A percentile compares a stretch with the other conserved stretches of the same genome.
phyloP scores from a whole-genome alignment of 2,888 invertebrate species.

The Dicycla oo region DNA sequence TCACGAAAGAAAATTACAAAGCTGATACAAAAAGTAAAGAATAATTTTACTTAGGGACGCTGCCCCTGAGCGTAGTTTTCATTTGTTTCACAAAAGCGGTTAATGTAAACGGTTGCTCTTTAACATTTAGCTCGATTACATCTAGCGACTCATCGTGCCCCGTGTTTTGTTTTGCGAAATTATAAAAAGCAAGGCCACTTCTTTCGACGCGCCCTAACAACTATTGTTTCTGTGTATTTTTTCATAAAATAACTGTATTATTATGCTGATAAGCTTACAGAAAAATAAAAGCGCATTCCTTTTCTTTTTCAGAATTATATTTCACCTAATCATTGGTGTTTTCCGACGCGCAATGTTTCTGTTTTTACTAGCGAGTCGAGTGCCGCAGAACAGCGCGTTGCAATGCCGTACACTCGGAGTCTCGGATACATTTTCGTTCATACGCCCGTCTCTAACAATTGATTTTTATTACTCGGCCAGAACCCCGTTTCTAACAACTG shows the following conservation, averaged over 20 bases:
- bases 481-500: conserved; percentile 23
- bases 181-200: conserved; percentile 65
- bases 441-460: conserved; percentile 1
- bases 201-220: conserved; percentile 44
- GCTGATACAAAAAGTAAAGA: conserved; percentile 68
- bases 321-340: conserved; percentile 10
- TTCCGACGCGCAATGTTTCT: background rate
- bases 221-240: conserved; percentile 48
- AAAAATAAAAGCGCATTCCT: conserved; percentile 39
- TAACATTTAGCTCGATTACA: conserved; percentile 85
- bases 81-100: conserved; percentile 85
- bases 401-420: background rate
- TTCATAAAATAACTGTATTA: conserved; percentile 28
- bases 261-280: conserved; percentile 38
- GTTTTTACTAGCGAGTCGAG: background rate
- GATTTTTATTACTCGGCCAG: conserved; percentile 26
- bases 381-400: background rate
- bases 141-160: conserved; percentile 73
- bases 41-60: conserved; percentile 74
- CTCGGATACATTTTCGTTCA: conserved; percentile 8
- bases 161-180: conserved; percentile 71
- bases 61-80: conserved; percentile 81
- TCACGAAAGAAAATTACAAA: conserved; percentile 57
- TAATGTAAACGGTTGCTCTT: conserved; percentile 83
- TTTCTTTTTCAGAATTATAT: conserved; percentile 10